Evolutionary conservation across 2,113 vertebrate genomes (phyloP).

Genomic region (Sturnus vulgaris): DNA sequence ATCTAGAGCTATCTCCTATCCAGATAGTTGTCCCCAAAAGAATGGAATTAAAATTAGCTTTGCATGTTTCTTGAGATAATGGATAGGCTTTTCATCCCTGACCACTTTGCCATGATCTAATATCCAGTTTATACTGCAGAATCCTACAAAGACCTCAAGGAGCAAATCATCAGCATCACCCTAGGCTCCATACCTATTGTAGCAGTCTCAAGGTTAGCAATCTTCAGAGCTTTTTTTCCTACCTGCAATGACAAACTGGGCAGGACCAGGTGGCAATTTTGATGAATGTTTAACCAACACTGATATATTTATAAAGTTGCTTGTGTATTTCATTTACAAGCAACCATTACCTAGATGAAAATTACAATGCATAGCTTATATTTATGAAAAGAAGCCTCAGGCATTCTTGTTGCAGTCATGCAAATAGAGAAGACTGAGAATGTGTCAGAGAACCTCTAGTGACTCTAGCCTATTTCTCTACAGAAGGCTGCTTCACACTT

Average conservation of each 20-base stretch:
- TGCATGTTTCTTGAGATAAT: neutral
- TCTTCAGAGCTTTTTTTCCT: neutral
- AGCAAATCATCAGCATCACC: neutral
- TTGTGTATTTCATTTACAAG: neutral
- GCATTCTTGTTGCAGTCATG: neutral
- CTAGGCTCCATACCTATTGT: neutral
- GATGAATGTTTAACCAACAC: neutral
- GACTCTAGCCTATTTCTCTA: slow-evolving; percentile 10
- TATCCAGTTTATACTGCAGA: neutral
- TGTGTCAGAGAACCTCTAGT: neutral
- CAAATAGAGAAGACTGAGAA: neutral
- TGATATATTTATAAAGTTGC: neutral
- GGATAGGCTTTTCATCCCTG: neutral
- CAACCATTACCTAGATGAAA: neutral
- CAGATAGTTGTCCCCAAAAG: neutral
- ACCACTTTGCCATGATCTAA: slow-evolving; percentile 1
- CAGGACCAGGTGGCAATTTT: neutral
- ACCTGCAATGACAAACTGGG: neutral
- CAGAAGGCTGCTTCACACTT: slow-evolving; percentile 9
- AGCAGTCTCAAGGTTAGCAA: neutral
- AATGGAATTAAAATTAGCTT: neutral
- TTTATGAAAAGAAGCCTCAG: neutral
- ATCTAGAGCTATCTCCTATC: neutral
- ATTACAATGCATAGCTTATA: neutral
- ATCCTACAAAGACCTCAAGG: neutral